Evolutionary conservation across 2,113 vertebrate genomes (phyloP), one percentile per base, ranked within the genome.

Genomic region (Malurus cyaneus): DNA sequence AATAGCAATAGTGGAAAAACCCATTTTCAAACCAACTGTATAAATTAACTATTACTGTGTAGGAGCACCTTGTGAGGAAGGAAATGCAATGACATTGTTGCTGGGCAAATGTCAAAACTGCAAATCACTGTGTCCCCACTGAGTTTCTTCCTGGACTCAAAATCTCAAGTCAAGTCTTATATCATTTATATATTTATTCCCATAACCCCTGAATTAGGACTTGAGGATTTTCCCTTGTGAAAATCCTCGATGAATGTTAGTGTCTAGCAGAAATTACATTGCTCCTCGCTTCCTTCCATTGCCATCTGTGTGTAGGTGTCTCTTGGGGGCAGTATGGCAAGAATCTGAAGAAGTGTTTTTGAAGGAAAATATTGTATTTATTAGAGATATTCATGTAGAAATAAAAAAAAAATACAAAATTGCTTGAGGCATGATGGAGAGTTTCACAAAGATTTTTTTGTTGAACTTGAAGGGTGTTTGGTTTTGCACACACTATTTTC

Each of bases 271-370:
- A 91, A 94, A 80, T 80, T 80, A 44, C 39, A 94, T 42, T 77
- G 59, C 74, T 93, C 47, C 41, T 96, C 69, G 34, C 56, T 93
- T 95, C 76, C 76, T 95, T 88, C 69, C n/a, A 47, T 53, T 91
- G 83, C 86, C 93, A 93, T 97, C 67, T 95, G 88, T 88, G 82
- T 32, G 95, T 93, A 93, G 93, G 92, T 86, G 89, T 95, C 85
- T 95, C 91, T 93, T 60, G 36, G 67, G 62, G 50, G 34, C 81
- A 94, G 81, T 57, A 85, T 57, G 42, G 32, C 53, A 92, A 79
- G 77, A 96, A 81, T 91, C 88, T 88, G 67, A 80, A 86, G 44
- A 87, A 92, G 9, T 11, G n/a, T 84, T 90, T 92, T 18, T 57
- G 42, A 79, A 84, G 46, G 57, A 90, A 97, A 95, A 94, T 60